Percentiles rank a stretch among this genome's conserved stretches.
Evolutionary conservation across 2,888 invertebrate genomes (phyloP).

Genomic region (Chloroclystis v-ata): DNA sequence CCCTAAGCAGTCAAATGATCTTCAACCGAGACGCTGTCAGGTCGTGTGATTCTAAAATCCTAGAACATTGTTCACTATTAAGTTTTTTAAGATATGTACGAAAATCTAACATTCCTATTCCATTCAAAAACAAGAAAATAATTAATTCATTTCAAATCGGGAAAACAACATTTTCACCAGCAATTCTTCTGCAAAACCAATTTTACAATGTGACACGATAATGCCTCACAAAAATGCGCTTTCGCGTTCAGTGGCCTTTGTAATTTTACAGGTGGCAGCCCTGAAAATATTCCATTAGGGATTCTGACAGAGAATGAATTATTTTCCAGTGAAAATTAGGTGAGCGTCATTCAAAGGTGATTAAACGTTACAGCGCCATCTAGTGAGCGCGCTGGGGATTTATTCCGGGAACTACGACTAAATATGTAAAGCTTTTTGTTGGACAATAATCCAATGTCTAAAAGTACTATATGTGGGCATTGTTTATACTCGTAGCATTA

Average conservation of each 20-base stretch:
- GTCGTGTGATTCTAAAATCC: too few species aligned
- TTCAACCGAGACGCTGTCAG: too few species aligned
- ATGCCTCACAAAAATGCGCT: slow-evolving; percentile 31
- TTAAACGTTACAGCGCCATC: slow-evolving; percentile 27
- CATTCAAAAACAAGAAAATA: background rate
- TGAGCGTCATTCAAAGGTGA: slow-evolving; percentile 36
- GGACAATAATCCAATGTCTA: too few species aligned
- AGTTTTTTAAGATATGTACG: too few species aligned
- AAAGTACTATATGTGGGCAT: too few species aligned
- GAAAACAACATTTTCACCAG: slow-evolving; percentile 21
- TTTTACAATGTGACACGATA: slow-evolving; percentile 32
- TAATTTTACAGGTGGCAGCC: slow-evolving; percentile 35
- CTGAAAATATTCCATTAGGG: slow-evolving; percentile 51
- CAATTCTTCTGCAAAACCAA: slow-evolving; percentile 31
- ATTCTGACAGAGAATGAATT: slow-evolving; percentile 46
- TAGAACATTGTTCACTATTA: too few species aligned
- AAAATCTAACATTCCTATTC: too few species aligned
- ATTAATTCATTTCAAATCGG: slow-evolving; percentile 8
- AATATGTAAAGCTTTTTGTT: too few species aligned
- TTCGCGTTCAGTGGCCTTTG: slow-evolving; percentile 26
- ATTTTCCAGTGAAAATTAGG: slow-evolving; percentile 43
- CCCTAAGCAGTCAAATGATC: too few species aligned
- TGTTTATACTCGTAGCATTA: too few species aligned
- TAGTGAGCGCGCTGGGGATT: slow-evolving; percentile 1
- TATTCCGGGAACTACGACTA: background rate